phyloP scores from a whole-genome alignment of 2,888 invertebrate species.

The Herminia tarsipennalis region DNA sequence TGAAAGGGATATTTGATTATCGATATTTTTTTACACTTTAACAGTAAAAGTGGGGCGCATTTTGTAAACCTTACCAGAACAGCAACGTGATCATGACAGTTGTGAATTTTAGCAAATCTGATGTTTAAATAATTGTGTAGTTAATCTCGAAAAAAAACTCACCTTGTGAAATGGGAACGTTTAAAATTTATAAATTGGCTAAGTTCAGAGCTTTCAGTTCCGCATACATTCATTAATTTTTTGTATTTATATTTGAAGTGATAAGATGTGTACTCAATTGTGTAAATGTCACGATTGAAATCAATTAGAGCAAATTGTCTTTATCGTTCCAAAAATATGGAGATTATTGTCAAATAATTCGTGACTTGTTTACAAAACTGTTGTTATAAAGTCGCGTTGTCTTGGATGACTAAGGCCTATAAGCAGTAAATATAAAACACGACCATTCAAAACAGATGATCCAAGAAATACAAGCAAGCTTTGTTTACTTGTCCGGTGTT shows the following conservation, averaged over 20 bases:
- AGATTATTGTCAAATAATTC: neutral
- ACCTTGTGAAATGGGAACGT: too few relatives aligned
- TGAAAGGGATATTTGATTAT: too few relatives aligned
- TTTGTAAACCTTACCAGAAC: too few relatives aligned
- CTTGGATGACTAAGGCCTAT: neutral
- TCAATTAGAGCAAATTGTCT: neutral
- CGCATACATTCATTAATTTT: neutral
- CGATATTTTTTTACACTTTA: too few relatives aligned
- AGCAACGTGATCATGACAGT: too few relatives aligned
- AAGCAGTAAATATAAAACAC: conserved; percentile 6
- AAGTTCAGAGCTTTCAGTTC: too few relatives aligned
- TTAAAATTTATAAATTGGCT: too few relatives aligned
- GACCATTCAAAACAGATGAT: conserved; percentile 25
- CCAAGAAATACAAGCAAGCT: conserved; percentile 17
- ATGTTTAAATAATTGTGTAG: too few relatives aligned
- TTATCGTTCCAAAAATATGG: neutral
- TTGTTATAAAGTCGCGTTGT: too few relatives aligned
- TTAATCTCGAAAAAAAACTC: too few relatives aligned
- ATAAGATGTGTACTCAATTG: conserved; percentile 2
- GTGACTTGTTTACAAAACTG: neutral
- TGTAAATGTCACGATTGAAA: neutral
- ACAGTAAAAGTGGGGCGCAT: too few relatives aligned
- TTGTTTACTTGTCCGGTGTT: conserved; percentile 33
- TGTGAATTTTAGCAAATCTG: too few relatives aligned
- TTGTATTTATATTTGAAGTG: neutral